Percentiles rank a stretch among this genome's conserved stretches.
Conservation (phyloP, 2,888 invertebrate genomes). For the Lagria hirta region DNA sequence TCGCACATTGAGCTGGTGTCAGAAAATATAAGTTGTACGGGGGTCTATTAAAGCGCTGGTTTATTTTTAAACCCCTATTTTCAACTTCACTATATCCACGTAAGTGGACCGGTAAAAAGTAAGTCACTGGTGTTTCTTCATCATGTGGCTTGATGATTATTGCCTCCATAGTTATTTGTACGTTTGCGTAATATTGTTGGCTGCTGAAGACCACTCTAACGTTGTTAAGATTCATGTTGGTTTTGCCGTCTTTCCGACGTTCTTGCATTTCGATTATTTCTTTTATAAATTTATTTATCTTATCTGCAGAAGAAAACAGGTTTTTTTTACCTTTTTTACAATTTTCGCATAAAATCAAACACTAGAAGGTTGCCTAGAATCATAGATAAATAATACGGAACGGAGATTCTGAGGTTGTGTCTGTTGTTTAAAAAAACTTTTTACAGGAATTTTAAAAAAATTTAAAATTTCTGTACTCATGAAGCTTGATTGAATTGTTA, state of each 20-base stretch:
- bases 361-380: neutral
- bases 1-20: constrained; percentile 11
- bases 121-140: constrained; percentile 9
- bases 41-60: constrained; percentile 14
- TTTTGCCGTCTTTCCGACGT: constrained; percentile 11
- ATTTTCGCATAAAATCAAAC: too few relatives aligned
- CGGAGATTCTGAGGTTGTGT: too few relatives aligned
- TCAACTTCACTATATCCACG: constrained; percentile 12
- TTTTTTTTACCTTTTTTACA: too few relatives aligned
- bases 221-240: constrained; percentile 10
- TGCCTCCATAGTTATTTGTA: constrained; percentile 10
- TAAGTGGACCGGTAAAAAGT: constrained; percentile 12
- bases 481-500: too few relatives aligned
- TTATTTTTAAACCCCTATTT: constrained; percentile 8
- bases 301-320: constrained; percentile 13
- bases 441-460: too few relatives aligned
- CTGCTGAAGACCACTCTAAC: constrained; percentile 11
- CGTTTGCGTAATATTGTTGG: constrained; percentile 14
- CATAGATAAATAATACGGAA: neutral
- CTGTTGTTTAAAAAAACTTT: too few relatives aligned
- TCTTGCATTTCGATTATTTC: constrained; percentile 10
- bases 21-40: constrained; percentile 12
- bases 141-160: constrained; percentile 8
- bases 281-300: constrained; percentile 11
- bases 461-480: too few relatives aligned